Conservation (phyloP, 2,888 invertebrate species). For the Volucella bombylans region DNA sequence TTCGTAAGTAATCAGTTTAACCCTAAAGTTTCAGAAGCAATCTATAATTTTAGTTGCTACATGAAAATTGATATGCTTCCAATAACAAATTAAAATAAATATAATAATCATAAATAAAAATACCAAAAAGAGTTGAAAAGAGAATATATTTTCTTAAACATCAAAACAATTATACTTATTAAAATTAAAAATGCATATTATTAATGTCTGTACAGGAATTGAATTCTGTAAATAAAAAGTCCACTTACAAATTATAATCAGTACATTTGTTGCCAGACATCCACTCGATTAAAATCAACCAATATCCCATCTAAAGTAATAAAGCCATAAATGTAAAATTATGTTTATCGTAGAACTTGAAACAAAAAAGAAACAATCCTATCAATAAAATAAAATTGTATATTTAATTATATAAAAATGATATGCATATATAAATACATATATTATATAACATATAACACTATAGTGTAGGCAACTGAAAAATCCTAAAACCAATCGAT, state of each 20-base stretch:
- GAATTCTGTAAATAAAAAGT: constrained; percentile 67
- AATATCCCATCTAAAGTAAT: constrained; percentile 72
- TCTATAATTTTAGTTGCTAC: constrained; percentile 46
- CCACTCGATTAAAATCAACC: constrained; percentile 71
- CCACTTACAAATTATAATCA: constrained; percentile 45
- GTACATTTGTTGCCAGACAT: constrained; percentile 60
- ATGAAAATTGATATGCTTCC: constrained; percentile 54
- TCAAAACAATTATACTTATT: constrained; percentile 38
- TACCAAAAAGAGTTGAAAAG: constrained; percentile 51
- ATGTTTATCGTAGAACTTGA: constrained; percentile 53
- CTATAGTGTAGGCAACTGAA: constrained; percentile 62
- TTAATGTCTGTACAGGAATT: constrained; percentile 70
- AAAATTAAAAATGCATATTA: constrained; percentile 4
- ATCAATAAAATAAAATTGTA: constrained; percentile 63
- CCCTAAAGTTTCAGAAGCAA: constrained; percentile 45
- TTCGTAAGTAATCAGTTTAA: constrained; percentile 44
- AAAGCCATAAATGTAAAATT: constrained; percentile 67
- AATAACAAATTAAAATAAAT: constrained; percentile 23
- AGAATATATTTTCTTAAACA: constrained; percentile 62
- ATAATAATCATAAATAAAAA: constrained; percentile 8
- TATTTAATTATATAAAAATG: constrained; percentile 64
- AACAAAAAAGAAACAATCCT: constrained; percentile 47
- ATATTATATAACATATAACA: constrained; percentile 59
- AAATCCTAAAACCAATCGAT: constrained; percentile 73
- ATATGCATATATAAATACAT: constrained; percentile 48